Evolutionary conservation across 1,140 invertebrate species (phyloP).

Genomic region (Procambarus virginalis): DNA sequence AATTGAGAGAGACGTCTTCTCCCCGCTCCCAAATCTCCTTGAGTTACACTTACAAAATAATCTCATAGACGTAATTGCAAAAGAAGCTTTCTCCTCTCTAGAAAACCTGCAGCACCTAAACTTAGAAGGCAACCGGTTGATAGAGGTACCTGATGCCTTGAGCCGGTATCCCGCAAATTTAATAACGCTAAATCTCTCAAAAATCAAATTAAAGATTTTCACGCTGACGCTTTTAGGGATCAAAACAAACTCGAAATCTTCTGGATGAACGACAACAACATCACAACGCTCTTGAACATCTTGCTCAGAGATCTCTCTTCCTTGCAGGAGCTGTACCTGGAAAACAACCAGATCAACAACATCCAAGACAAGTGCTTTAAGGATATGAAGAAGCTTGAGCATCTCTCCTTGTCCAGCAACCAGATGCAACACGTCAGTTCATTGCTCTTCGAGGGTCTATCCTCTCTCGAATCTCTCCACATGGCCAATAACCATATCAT

Average conservation of each 20-base stretch:
- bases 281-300: slow-evolving; percentile 47
- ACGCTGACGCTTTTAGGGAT: slow-evolving; percentile 85
- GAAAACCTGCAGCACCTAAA: slow-evolving; percentile 91
- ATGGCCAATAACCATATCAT: slow-evolving; percentile 78
- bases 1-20: slow-evolving; percentile 86
- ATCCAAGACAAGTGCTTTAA: slow-evolving; percentile 68
- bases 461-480: slow-evolving; percentile 55
- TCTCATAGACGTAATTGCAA: slow-evolving; percentile 85
- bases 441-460: slow-evolving; percentile 65
- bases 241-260: slow-evolving; percentile 88
- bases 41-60: slow-evolving; percentile 93
- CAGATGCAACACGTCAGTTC: slow-evolving; percentile 66
- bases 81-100: slow-evolving; percentile 87
- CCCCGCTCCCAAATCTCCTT: slow-evolving; percentile 84
- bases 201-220: slow-evolving; percentile 86
- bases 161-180: slow-evolving; percentile 80
- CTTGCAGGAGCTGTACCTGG: slow-evolving; percentile 67
- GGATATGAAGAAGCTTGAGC: slow-evolving; percentile 54
- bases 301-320: slow-evolving; percentile 65
- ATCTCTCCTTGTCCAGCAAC: slow-evolving; percentile 68
- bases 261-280: slow-evolving; percentile 88
- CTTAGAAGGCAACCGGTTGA: slow-evolving; percentile 86
- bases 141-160: slow-evolving; percentile 87
- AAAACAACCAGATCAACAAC: slow-evolving; percentile 63
- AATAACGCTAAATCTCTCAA: slow-evolving; percentile 89